phyloP scores from a whole-genome alignment of 2,113 vertebrate species.

The Coregonus clupeaformis region DNA sequence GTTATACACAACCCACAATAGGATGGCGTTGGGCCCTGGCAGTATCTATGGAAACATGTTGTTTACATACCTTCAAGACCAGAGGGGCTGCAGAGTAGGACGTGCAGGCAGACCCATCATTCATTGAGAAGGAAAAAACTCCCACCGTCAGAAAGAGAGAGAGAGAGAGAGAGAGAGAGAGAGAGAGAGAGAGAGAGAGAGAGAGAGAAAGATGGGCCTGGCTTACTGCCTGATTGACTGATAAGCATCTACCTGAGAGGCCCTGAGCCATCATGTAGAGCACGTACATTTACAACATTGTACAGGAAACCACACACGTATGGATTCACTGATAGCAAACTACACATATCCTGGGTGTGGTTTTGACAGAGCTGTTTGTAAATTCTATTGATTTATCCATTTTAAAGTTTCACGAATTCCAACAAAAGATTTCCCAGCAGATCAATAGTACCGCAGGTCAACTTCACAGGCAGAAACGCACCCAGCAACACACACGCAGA shows the following conservation, averaged over 20 bases:
- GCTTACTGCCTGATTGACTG: constrained; percentile 23
- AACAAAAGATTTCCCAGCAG: not conserved
- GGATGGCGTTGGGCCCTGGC: no score
- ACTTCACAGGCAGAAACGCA: constrained; percentile 16
- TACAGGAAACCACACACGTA: not conserved
- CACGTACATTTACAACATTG: not conserved
- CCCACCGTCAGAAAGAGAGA: not conserved
- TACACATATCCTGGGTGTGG: no score
- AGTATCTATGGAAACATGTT: no score
- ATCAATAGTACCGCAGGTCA: constrained; percentile 34
- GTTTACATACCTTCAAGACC: no score
- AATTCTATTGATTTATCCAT: not conserved
- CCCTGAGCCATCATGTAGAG: constrained; percentile 18
- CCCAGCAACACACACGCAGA: not conserved
- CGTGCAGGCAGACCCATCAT: no score
- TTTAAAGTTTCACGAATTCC: not conserved
- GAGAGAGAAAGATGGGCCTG: not conserved
- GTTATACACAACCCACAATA: no score
- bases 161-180: no score
- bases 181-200: not conserved
- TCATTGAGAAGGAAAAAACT: no score
- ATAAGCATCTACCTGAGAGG: constrained; percentile 39
- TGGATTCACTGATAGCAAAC: not conserved
- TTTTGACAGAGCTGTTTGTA: no score
- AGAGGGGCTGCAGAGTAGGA: no score